These are phyloP conservation scores for Drosophila murphyi DNA, from an alignment of 1,140 invertebrate genomes.

Conservation along the genomic window DNA sequence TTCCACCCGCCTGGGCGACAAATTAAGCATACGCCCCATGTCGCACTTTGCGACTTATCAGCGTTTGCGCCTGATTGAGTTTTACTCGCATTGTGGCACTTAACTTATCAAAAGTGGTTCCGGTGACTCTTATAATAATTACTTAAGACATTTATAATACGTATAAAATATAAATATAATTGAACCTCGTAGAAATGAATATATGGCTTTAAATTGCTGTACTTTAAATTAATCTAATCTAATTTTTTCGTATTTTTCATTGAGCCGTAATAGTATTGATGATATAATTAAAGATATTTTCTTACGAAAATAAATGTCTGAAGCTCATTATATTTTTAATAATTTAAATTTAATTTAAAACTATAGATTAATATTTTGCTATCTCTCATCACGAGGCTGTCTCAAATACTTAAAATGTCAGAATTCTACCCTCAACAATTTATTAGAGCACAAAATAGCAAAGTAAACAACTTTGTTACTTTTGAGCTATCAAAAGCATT, in stretches of 20 bases:
- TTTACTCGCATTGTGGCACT: conserved; percentile 3
- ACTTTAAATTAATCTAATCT: too few relatives aligned
- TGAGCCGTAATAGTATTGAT: too few relatives aligned
- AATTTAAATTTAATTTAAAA: background rate
- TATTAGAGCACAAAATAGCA: background rate
- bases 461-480: background rate
- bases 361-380: too few relatives aligned
- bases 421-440: background rate
- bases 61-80: background rate
- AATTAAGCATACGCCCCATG: conserved; percentile 49
- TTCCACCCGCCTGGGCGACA: conserved; percentile 1
- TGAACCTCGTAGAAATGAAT: too few relatives aligned
- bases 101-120: background rate
- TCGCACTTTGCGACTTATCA: conserved; percentile 24
- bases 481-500: background rate
- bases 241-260: too few relatives aligned
- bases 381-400: background rate
- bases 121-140: too few relatives aligned
- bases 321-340: background rate
- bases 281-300: too few relatives aligned
- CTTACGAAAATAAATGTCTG: too few relatives aligned
- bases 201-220: too few relatives aligned
- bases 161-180: too few relatives aligned
- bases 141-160: too few relatives aligned
- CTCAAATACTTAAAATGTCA: background rate